phyloP scores from a whole-genome alignment of 1,140 invertebrate genomes.

The Metaphire vulgaris region DNA sequence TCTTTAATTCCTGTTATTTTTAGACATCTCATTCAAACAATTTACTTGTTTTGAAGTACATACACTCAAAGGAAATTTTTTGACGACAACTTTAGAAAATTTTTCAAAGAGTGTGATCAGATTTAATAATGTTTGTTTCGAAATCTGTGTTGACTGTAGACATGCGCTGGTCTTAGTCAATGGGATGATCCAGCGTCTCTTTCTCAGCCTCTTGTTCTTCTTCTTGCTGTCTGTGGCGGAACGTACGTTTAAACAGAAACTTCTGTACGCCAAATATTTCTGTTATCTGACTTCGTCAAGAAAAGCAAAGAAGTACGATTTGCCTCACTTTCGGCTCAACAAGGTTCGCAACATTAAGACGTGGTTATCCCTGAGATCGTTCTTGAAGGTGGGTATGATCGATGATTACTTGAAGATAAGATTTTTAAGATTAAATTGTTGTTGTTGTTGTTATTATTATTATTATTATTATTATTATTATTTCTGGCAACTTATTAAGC shows the following conservation, averaged over 20 bases:
- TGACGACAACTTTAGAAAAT: too few species aligned
- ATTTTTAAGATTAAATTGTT: too few species aligned
- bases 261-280: constrained; percentile 91
- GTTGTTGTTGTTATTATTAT: too few species aligned
- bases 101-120: too few species aligned
- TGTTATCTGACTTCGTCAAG: constrained; percentile 88
- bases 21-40: too few species aligned
- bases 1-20: too few species aligned
- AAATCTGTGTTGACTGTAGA: constrained; percentile 23
- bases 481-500: too few species aligned
- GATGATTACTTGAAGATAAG: too few species aligned
- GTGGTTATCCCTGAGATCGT: constrained; percentile 90
- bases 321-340: constrained; percentile 76
- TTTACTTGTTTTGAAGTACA: too few species aligned
- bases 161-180: constrained; percentile 43
- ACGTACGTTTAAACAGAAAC: constrained; percentile 68
- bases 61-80: too few species aligned
- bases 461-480: too few species aligned
- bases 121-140: too few species aligned
- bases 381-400: constrained; percentile 76
- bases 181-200: constrained; percentile 58
- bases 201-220: constrained; percentile 72
- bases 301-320: constrained; percentile 77
- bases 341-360: constrained; percentile 92
- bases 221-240: constrained; percentile 90